Base-by-base conservation (phyloP, 1,140 invertebrate species). In the Penaeus vannamei region DNA sequence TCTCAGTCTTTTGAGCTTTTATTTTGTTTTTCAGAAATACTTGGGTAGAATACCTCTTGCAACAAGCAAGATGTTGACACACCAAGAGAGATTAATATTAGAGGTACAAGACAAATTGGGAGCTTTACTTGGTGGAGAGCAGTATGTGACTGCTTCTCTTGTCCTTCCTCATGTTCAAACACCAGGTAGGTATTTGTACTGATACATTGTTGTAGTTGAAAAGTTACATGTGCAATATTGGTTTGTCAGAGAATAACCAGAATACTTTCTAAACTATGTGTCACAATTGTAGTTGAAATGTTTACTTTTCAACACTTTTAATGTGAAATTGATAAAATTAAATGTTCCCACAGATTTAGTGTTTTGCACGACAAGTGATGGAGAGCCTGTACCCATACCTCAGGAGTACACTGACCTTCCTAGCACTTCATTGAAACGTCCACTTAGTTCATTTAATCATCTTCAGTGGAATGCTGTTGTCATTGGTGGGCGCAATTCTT, bases 111-210 rank as follows among this genome's bases (percentile, higher is more conserved):
- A 86, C 17, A 91, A 91, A 64, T 62, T 91, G 8, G 84, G 61
- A 23, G 89, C 82, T 42, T 76, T 91, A 72, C 32, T 91, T 20
- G 91, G 90, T 22, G 86, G 88, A 3, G 42, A 64, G 14, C 62
- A 91, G 19, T 66, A 76, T 29, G 23, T 91, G 17, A 86, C 76
- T 32, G 76, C 77, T n/a, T 53, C 89, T 46, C 84, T 89, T 69
- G 53, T 90, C 42, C 36, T 91, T 53, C 91, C 91, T 32, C 90
- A 91, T 69, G n/a, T 90, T 22, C 89, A 85, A 72, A 90, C 80
- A 46, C 91, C 91, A 59, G 91, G 91, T 91, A 61, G 62, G 89
- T 72, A 26, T 22, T 19, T 76, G 26, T 14, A 2, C 29, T 53
- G 53, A 53, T 0, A n/a, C n/a, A 29, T 60, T 79, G 60, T 62